Evolutionary conservation across 2,888 invertebrate genomes (phyloP).

Genomic region (Seira sanloemensis): DNA sequence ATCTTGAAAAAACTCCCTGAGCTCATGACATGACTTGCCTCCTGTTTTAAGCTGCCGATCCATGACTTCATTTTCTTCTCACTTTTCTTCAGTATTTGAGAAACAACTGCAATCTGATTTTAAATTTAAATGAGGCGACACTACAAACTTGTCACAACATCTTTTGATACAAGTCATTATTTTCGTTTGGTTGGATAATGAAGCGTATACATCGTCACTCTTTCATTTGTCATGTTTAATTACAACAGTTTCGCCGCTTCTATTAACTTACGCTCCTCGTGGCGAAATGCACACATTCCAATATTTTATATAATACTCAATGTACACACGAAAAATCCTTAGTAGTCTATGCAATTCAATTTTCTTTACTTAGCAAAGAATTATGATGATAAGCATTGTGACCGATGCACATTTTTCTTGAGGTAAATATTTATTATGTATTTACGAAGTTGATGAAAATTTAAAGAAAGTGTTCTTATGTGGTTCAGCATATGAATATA

Average conservation of each 20-base stretch:
- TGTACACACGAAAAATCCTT: no score
- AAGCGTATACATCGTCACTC: conserved; percentile 42
- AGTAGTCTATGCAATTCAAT: no score
- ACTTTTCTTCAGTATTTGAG: background rate
- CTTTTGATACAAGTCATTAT: background rate
- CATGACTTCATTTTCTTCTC: background rate
- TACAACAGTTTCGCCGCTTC: background rate
- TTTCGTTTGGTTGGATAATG: background rate
- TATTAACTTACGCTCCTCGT: no score
- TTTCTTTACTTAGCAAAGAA: no score
- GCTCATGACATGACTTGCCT: background rate
- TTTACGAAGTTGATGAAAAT: no score
- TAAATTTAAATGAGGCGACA: background rate
- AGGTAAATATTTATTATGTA: no score
- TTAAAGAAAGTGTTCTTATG: no score
- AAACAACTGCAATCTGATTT: background rate
- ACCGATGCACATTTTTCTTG: no score
- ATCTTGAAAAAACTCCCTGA: background rate
- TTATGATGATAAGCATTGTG: no score
- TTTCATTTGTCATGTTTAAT: conserved; percentile 55
- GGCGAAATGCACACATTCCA: no score
- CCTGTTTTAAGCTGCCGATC: background rate
- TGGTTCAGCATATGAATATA: no score
- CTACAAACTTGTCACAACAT: background rate
- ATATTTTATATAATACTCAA: no score